phyloP scores from a whole-genome alignment of 2,113 vertebrate species.

The Mirza zaza region DNA sequence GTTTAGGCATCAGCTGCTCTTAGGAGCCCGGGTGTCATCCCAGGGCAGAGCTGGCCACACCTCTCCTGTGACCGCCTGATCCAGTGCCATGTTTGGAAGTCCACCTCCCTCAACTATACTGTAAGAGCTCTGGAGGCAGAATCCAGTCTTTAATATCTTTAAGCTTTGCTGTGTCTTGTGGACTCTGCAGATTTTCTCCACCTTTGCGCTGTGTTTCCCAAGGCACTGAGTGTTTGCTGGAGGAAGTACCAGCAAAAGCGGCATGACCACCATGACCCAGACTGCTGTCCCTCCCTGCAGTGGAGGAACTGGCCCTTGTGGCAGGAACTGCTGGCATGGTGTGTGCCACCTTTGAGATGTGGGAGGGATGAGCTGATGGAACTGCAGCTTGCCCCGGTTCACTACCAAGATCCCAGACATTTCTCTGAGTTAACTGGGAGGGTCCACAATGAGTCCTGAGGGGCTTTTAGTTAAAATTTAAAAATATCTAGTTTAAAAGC shows the following conservation, averaged over 20 bases:
- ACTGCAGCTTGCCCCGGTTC: background rate
- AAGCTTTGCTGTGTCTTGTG: no score
- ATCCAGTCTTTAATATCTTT: background rate
- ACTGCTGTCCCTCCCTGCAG: no score
- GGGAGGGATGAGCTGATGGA: rapidly evolving
- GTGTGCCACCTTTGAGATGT: rapidly evolving
- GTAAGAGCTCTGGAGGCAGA: background rate
- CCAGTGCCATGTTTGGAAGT: no score
- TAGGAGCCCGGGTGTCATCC: background rate
- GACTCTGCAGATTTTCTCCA: background rate
- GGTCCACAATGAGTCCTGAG: background rate
- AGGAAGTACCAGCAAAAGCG: background rate
- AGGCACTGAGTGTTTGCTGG: no score
- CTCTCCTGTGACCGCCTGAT: background rate
- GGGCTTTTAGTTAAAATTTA: background rate
- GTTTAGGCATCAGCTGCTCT: background rate
- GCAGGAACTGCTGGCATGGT: background rate
- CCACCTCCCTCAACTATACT: background rate
- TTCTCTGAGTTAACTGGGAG: background rate
- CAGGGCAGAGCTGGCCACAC: background rate
- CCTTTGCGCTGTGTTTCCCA: background rate
- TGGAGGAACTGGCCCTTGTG: background rate
- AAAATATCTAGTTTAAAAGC: background rate
- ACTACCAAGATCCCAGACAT: background rate
- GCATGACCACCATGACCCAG: background rate